Evolutionary conservation across 2,113 vertebrate species (phyloP), one percentile per base, ranked within the genome.

Genomic region (Campylomormyrus numenius): DNA sequence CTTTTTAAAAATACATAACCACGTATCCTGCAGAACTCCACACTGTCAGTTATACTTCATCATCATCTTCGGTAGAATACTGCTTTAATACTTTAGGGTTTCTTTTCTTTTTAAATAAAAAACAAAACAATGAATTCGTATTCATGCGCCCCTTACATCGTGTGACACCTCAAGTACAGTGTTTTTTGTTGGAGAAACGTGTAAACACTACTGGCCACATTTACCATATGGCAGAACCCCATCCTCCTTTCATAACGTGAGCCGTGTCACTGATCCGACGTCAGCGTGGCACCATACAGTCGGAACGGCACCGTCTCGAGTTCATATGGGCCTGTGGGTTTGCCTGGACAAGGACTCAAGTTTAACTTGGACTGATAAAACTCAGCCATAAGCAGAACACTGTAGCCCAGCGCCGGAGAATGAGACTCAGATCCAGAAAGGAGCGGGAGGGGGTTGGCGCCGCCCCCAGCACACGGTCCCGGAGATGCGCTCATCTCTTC

Each of bases 401-500:
- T 35, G n/a, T 0, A 8, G 49, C 19, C 50, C 85, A 50, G 62
- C 3, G 27, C 27, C 31, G 1, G 50, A 87, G 5, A 85, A 85
- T 6, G n/a, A 42, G 85, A 35, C 85, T 52, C 39, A 0, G 17
- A 7, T n/a, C 27, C 27, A 21, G 56, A 66, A 88, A 9, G 8
- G 21, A 19, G 53, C 13, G 35, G 31, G 11, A 19, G 56, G 13
- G 13, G 39, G 45, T 13, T 11, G 31, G 50, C n/a, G 46, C 89
- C 35, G 4, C 19, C 35, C 24, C 87, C 4, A 27, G 45, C 58
- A 4, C 83, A 46, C 8, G 27, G 45, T 19, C 9, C 24, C 42
- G 80, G 24, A n/a, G 24, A 24, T 39, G 58, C 10, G 58, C 88
- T 97, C 97, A 98, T 98, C 97, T 98, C 93, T 98, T 99, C 94